These are phyloP conservation scores for Arctocebus calabarensis DNA, from an alignment of 2,797 vertebrate genomes.

Conservation along the genomic window DNA sequence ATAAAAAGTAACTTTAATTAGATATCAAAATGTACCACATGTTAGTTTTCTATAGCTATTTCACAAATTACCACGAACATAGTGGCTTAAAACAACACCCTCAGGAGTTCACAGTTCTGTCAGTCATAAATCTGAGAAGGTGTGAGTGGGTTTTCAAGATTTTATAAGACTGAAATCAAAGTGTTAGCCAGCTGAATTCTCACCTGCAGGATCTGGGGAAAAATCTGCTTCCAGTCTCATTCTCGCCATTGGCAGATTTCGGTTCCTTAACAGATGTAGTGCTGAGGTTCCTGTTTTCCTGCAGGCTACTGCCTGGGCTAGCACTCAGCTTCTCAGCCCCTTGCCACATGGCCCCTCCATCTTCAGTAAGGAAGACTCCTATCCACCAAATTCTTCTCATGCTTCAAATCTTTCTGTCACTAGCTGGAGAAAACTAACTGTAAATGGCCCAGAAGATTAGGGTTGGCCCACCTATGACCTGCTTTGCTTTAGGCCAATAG, in stretches of 20 bases:
- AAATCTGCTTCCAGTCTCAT: neutral
- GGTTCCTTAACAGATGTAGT: too few relatives aligned
- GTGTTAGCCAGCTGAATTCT: neutral
- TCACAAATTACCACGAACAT: neutral
- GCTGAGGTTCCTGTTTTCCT: neutral
- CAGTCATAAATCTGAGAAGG: neutral
- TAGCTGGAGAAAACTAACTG: neutral
- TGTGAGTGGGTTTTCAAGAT: neutral
- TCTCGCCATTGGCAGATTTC: neutral
- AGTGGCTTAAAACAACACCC: neutral
- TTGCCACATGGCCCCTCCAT: neutral
- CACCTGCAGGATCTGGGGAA: neutral
- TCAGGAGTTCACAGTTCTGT: neutral
- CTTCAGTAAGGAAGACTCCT: neutral
- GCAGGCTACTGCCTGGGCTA: neutral
- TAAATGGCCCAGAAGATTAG: neutral
- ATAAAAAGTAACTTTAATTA: neutral
- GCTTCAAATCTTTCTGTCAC: neutral
- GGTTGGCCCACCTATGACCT: neutral
- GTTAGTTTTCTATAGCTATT: neutral
- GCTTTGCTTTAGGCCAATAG: neutral
- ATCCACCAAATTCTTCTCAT: neutral
- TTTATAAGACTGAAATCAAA: neutral
- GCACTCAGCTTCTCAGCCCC: neutral
- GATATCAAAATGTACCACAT: neutral